Evolutionary conservation across 2,888 invertebrate genomes (phyloP), one percentile per base, ranked within the genome.

Genomic region (Athalia cordata): DNA sequence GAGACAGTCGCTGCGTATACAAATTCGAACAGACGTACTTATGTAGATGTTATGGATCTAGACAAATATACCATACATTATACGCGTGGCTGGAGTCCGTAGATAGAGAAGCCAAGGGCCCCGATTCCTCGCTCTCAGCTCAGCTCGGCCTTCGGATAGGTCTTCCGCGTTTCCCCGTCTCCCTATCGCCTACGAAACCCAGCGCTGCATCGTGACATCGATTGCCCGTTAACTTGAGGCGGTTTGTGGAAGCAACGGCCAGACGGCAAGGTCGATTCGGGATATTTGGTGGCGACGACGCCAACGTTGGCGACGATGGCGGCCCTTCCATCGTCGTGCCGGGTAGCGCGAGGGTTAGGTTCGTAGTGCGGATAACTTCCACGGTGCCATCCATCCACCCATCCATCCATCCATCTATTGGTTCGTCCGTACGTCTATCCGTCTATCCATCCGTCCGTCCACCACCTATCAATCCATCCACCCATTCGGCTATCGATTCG

Each of bases 131-230:
- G 57, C 70, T 66, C 65, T 50, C 72, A 15, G 49, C 9, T 6
- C 9, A 43, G 29, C 29, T 29, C 55, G 15, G 55, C 55, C 74
- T 66, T 77, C 72, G 66, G 77, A 72, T 78, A 70, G 70, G 52
- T 78, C 55, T 77, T 66, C 67, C 62, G 75, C 74, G 62, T 77
- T 67, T 77, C 29, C 49, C 45, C 50, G 62, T 77, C 59, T 64
- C 77, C 68, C 67, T 55, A 49, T 55, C 68, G 55, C 68, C 29
- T 29, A 29, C 29, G 29, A 29, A 29, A 29, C 29, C 8, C 61
- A 55, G 62, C 15, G 74, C 74, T 75, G 74, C 74, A 62, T 75
- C 74, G 74, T 49, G 74, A 55, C 61, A 75, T 75, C 74, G 74
- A 75, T 75, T 62, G 62, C 62, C 62, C 74, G 74, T 75, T 75